Conservation (phyloP, 1,140 invertebrate species). For the Calephelis nemesis region DNA sequence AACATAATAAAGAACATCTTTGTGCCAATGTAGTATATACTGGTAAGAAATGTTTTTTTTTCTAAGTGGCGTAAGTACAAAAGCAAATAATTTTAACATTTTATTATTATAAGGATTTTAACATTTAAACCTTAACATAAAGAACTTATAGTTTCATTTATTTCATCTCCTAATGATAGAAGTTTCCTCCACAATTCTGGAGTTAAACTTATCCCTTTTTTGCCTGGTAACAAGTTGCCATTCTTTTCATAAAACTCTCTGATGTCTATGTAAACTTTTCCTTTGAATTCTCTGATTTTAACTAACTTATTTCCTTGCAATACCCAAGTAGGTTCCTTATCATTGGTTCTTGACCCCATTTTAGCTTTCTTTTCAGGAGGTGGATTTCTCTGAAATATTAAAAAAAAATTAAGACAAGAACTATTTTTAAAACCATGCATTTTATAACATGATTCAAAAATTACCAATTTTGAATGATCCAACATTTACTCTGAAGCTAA, state of each 20-base stretch:
- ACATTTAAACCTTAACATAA: slow-evolving; percentile 42
- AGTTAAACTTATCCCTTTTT: slow-evolving; percentile 90
- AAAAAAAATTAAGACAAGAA: not conserved
- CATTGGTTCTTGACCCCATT: slow-evolving; percentile 58
- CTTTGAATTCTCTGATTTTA: slow-evolving; percentile 89
- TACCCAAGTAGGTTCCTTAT: slow-evolving; percentile 76
- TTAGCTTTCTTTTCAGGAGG: slow-evolving; percentile 75
- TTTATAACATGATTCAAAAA: too few species aligned
- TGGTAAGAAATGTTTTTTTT: too few species aligned
- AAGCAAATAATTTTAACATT: slow-evolving; percentile 7
- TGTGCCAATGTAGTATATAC: too few species aligned
- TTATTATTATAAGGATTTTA: slow-evolving; percentile 25
- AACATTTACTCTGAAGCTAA: too few species aligned
- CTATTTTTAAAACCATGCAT: too few species aligned
- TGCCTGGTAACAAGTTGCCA: slow-evolving; percentile 89
- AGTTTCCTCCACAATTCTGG: slow-evolving; percentile 87
- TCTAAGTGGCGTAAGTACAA: not conserved
- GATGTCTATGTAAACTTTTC: slow-evolving; percentile 90
- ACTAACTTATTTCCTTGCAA: slow-evolving; percentile 79
- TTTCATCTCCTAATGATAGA: slow-evolving; percentile 83
- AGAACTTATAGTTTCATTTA: slow-evolving; percentile 81
- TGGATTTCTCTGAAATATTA: slow-evolving; percentile 61
- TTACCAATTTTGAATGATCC: too few species aligned
- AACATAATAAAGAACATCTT: too few species aligned
- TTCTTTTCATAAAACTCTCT: slow-evolving; percentile 91